phyloP scores from a whole-genome alignment of 2,797 vertebrate species.

The Perodicticus potto region DNA sequence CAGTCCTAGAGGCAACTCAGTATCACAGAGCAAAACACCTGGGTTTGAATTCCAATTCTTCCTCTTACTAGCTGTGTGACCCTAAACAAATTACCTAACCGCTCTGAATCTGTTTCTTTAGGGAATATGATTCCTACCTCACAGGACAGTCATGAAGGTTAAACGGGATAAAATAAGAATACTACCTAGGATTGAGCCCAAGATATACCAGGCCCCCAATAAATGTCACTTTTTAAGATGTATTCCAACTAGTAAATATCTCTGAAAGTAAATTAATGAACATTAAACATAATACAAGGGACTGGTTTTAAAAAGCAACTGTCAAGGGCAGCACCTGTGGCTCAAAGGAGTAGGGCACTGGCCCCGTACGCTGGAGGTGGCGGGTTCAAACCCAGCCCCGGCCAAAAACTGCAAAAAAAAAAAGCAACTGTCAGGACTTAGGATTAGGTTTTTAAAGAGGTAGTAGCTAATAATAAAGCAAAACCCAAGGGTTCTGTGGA shows the following conservation, averaged over 20 bases:
- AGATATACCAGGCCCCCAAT: conserved; percentile 35
- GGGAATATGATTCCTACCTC: conserved; percentile 45
- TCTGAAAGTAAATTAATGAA: conserved; percentile 53
- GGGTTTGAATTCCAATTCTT: conserved; percentile 31
- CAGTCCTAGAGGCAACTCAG: background rate
- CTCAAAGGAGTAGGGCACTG: too few relatives aligned
- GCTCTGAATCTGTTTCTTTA: conserved; percentile 55
- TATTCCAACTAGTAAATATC: conserved; percentile 27
- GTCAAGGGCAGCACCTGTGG: too few relatives aligned
- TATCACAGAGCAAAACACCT: conserved; percentile 9
- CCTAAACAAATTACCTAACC: conserved; percentile 48
- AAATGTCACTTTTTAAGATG: conserved; percentile 51
- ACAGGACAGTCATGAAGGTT: background rate
- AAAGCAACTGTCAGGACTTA: too few relatives aligned
- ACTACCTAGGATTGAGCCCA: conserved; percentile 10
- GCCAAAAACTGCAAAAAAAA: too few relatives aligned
- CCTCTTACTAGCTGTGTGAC: conserved; percentile 35
- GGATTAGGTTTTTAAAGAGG: conserved; percentile 48
- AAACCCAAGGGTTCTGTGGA: background rate
- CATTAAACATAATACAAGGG: conserved; percentile 9
- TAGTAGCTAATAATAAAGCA: conserved; percentile 26
- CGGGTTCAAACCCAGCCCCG: too few relatives aligned
- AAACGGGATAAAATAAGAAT: conserved; percentile 61
- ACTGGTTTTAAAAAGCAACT: conserved; percentile 28
- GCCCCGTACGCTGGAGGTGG: too few relatives aligned